Conservation (phyloP, 2,113 vertebrate species). For the Balaeniceps rex region DNA sequence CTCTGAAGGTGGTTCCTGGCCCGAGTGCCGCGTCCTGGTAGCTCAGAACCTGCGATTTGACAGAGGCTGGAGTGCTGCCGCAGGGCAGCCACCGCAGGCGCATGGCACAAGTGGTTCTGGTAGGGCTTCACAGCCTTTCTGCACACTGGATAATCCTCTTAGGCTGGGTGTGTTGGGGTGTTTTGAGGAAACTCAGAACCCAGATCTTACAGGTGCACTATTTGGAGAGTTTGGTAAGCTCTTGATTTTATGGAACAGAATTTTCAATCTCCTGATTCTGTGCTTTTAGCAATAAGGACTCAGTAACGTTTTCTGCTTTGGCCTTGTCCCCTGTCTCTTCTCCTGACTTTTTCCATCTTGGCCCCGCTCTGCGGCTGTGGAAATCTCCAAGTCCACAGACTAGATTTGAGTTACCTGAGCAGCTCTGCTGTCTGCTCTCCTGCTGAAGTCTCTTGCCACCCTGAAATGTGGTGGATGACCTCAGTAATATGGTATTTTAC, state of each 20-base stretch:
- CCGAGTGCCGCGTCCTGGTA: fast-evolving
- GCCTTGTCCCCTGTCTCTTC: not conserved
- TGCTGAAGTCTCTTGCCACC: not conserved
- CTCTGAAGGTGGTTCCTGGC: not conserved
- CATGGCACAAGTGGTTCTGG: not conserved
- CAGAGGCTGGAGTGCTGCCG: fast-evolving
- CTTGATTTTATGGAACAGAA: not conserved
- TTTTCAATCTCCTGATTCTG: not conserved
- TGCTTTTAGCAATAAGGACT: not conserved
- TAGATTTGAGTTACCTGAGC: not conserved
- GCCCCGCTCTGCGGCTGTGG: not conserved
- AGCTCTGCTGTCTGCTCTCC: not conserved
- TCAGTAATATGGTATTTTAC: not conserved
- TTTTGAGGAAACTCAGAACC: not conserved
- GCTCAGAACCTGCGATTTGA: not conserved
- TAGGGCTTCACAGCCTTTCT: not conserved
- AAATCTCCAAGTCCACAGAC: not conserved
- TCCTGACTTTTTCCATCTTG: not conserved
- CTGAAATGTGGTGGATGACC: not conserved
- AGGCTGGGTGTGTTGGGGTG: fast-evolving
- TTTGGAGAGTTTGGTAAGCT: not conserved
- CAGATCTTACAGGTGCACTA: not conserved
- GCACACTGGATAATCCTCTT: fast-evolving
- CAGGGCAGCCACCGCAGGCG: not conserved
- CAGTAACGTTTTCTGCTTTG: not conserved